Percentiles rank a stretch among this genome's conserved stretches.
Evolutionary conservation across 1,140 invertebrate genomes (phyloP).

Genomic region (Metaphire vulgaris): DNA sequence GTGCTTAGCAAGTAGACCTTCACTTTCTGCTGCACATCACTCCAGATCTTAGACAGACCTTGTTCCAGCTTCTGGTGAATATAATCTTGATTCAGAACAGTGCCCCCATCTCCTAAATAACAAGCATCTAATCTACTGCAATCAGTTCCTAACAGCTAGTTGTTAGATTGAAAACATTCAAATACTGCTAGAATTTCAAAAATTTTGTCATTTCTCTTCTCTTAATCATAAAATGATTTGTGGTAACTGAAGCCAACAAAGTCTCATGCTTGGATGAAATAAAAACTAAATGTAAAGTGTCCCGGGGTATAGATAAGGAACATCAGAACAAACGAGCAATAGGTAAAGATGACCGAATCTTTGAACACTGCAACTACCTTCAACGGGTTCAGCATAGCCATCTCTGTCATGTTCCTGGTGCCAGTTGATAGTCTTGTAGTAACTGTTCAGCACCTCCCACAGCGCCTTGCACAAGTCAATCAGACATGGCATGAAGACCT

Average conservation of each 20-base stretch:
- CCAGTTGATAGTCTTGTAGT: constrained; percentile 48
- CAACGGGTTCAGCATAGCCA: not conserved
- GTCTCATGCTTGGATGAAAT: too few species aligned
- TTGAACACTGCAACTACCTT: too few species aligned
- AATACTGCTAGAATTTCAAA: too few species aligned
- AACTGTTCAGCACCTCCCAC: constrained; percentile 50
- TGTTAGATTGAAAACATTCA: too few species aligned
- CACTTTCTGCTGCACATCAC: constrained; percentile 80
- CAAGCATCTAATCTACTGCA: constrained; percentile 13
- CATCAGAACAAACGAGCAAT: too few species aligned
- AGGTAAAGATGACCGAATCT: too few species aligned
- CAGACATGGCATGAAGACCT: constrained; percentile 64
- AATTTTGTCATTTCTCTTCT: too few species aligned
- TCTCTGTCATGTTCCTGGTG: constrained; percentile 41
- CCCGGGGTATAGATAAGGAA: too few species aligned
- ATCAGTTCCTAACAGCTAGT: too few species aligned
- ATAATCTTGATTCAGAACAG: constrained; percentile 64
- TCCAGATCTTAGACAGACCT: constrained; percentile 79
- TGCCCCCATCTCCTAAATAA: constrained; percentile 56
- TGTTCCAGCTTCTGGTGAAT: constrained; percentile 81
- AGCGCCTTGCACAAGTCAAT: constrained; percentile 49
- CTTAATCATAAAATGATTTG: too few species aligned
- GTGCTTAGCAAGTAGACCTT: constrained; percentile 65
- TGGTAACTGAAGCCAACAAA: too few species aligned
- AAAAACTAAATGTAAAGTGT: too few species aligned